These are phyloP conservation scores for Amaurobius ferox DNA, from an alignment of 2,888 invertebrate species.

Conservation along the genomic window DNA sequence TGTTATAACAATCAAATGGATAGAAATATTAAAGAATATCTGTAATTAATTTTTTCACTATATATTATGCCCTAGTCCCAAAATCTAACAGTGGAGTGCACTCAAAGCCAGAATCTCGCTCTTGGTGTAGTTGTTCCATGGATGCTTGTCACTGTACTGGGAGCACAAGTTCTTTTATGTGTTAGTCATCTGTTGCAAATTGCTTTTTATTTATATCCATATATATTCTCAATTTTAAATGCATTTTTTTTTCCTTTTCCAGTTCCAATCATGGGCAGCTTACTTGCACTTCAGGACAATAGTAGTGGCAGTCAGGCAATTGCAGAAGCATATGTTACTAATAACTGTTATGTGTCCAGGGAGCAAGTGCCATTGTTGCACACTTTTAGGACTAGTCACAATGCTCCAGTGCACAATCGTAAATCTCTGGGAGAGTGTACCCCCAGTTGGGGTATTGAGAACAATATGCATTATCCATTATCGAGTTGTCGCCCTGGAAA, in stretches of 20 bases:
- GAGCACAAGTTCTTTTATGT: no score
- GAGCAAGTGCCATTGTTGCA: conserved; percentile 50
- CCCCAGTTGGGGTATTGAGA: background rate
- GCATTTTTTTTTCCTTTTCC: conserved; percentile 4
- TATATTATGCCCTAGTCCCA: no score
- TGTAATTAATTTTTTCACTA: no score
- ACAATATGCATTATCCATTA: background rate
- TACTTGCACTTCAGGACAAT: conserved; percentile 17
- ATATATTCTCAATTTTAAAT: background rate
- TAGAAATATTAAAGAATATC: no score
- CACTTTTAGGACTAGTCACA: conserved; percentile 46
- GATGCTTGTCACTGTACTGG: no score
- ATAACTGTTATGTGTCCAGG: conserved; percentile 17
- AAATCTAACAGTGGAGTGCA: no score
- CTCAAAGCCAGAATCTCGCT: no score
- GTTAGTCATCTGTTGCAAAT: background rate
- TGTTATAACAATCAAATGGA: no score
- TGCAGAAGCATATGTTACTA: conserved; percentile 23
- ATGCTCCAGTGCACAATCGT: background rate
- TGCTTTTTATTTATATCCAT: no score
- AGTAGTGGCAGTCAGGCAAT: conserved; percentile 5
- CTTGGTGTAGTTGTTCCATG: no score
- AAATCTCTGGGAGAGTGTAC: background rate
- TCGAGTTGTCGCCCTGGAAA: background rate
- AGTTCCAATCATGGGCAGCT: conserved; percentile 28